Base-by-base conservation (phyloP, 2,113 vertebrate genomes). In the Motacilla alba region DNA sequence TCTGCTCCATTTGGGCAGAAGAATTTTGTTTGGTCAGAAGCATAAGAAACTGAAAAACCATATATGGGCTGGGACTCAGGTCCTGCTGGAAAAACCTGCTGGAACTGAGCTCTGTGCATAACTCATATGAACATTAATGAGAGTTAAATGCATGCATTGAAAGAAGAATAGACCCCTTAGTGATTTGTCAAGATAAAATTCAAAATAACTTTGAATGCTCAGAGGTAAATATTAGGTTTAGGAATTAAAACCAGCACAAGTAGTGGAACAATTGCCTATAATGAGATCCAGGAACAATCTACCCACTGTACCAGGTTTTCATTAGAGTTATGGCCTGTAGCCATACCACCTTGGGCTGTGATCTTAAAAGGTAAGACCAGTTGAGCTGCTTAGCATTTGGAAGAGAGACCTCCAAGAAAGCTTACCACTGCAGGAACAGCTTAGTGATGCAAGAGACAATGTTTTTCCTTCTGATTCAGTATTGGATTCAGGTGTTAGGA, bases 241-340 rank as follows among this genome's bases (percentile, higher is more conserved):
- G 92, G 85, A 95, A 90, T 92, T 88, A 93, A 95, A 96, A 95
- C 11, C 77, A 96, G 94, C 35, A 93, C 92, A 93, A 94, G 73
- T 37, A 68, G 79, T 95, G 73, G 77, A 94, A 95, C 76, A 97
- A 90, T 89, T 87, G 90, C 67, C 87, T 94, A 77, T 97, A 96
- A 96, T 91, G 94, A 96, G 94, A 96, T 94, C 95, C 96, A 97
- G 96, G 84, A 96, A 97, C 93, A 96, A 96, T 89, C 80, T 96
- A 95, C 86, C 77, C 93, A 95, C 93, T 97, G 69, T 96, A 96
- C 94, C 90, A 93, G 93, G 94, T 94, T 97, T 94, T 96, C 90
- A 96, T 96, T 97, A 96, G 85, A 90, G 80, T 94, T 95, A 96
- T 96, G 96, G 96, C 95, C 95, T 84, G 90, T 88, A 96, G 96